Evolutionary conservation across 2,113 vertebrate species (phyloP).

Genomic region (Dicentrarchus labrax): DNA sequence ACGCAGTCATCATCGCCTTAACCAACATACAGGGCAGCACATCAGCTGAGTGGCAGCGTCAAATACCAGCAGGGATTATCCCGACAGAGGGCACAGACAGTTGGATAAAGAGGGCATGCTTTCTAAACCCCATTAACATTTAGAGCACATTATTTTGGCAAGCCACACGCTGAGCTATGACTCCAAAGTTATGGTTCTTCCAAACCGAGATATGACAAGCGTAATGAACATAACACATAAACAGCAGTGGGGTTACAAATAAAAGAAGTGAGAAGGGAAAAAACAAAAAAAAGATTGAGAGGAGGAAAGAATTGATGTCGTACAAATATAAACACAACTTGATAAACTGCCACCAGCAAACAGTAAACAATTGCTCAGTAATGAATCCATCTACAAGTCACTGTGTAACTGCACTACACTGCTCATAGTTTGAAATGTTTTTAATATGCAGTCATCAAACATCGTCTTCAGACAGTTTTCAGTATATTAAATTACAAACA

Average conservation of each 20-base stretch:
- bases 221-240: constrained; percentile 14
- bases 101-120: constrained; percentile 23
- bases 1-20: neutral
- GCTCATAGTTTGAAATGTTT: constrained; percentile 2
- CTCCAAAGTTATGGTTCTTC: constrained; percentile 23
- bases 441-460: neutral
- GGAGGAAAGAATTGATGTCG: neutral
- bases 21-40: neutral
- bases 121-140: constrained; percentile 53
- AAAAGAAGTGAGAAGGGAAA: constrained; percentile 10
- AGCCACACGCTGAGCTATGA: constrained; percentile 33
- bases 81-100: constrained; percentile 7
- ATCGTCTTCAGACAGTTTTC: neutral
- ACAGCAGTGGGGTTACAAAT: constrained; percentile 3
- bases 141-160: constrained; percentile 32
- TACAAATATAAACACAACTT: constrained; percentile 15
- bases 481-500: constrained; percentile 32
- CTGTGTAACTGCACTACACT: neutral
- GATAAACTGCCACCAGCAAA: constrained; percentile 28
- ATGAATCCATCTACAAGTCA: neutral
- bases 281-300: neutral
- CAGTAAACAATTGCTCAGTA: neutral
- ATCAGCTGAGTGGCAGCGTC: constrained; percentile 20
- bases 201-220: constrained; percentile 5
- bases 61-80: constrained; percentile 39